phyloP scores from a whole-genome alignment of 2,113 vertebrate genomes.

The Sprattus sprattus region DNA sequence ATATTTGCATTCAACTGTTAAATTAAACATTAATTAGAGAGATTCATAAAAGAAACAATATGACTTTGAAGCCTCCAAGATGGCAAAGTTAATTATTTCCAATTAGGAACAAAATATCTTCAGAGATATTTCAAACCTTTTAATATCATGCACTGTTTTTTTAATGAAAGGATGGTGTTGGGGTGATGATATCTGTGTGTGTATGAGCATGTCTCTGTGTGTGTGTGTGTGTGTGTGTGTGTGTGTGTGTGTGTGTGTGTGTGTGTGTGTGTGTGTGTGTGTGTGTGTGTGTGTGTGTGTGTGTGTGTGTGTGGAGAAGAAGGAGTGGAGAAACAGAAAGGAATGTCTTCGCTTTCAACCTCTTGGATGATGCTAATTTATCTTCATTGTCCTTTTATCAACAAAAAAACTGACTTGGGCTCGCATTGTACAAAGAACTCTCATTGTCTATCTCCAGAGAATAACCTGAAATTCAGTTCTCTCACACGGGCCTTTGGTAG shows the following conservation, averaged over 20 bases:
- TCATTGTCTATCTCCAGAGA: not conserved
- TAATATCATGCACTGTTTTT: constrained; percentile 43
- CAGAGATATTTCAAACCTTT: constrained; percentile 56
- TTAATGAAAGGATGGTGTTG: constrained; percentile 19
- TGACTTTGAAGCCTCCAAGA: constrained; percentile 57
- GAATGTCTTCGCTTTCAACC: constrained; percentile 7
- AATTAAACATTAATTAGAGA: constrained; percentile 62
- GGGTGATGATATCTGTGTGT: not conserved
- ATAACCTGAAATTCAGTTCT: not conserved
- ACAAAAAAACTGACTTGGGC: not conserved
- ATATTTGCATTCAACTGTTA: constrained; percentile 61
- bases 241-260: not conserved
- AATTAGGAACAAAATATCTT: constrained; percentile 57
- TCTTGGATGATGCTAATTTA: not conserved
- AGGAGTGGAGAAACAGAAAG: not conserved
- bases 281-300: not conserved
- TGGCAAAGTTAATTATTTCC: constrained; percentile 62
- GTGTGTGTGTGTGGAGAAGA: too few species aligned
- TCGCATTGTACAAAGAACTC: not conserved
- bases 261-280: not conserved
- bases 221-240: not conserved
- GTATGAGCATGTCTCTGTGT: not conserved
- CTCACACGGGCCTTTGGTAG: not conserved
- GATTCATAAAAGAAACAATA: constrained; percentile 58
- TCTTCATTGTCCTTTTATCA: constrained; percentile 14